These are phyloP conservation scores for Chelon labrosus DNA, from an alignment of 2,797 vertebrate genomes.

Conservation along the genomic window DNA sequence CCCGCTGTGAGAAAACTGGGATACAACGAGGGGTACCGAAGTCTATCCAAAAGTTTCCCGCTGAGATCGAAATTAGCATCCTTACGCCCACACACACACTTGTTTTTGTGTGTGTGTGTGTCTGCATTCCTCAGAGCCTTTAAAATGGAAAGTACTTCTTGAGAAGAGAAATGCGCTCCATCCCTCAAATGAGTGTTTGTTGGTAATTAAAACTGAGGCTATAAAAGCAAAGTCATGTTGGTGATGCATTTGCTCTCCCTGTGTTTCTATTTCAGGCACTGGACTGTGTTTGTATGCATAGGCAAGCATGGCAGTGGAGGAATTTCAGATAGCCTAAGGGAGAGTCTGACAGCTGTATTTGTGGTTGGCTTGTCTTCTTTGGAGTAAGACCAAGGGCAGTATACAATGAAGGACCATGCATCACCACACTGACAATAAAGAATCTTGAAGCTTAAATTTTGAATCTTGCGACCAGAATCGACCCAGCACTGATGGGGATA, in stretches of 20 bases:
- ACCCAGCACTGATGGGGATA: no score
- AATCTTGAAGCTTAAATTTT: no score
- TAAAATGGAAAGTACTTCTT: neutral
- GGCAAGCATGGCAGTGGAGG: neutral
- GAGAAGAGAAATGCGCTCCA: neutral
- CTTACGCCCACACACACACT: neutral
- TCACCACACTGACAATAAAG: no score
- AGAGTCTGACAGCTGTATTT: neutral
- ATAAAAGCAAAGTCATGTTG: conserved; percentile 30
- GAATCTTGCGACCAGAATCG: no score
- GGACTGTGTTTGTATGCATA: neutral
- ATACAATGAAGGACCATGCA: no score
- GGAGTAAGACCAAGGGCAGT: neutral
- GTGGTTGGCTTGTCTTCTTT: neutral
- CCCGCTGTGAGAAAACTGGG: conserved; percentile 38
- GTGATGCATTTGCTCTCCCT: conserved; percentile 4
- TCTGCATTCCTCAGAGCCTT: neutral
- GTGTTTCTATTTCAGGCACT: conserved; percentile 1
- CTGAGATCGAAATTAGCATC: conserved; percentile 40
- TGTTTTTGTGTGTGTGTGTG: neutral
- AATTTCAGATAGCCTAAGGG: neutral
- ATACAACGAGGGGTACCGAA: conserved; percentile 1
- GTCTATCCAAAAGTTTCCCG: conserved; percentile 34
- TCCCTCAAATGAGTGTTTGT: conserved; percentile 22
- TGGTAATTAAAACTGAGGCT: conserved; percentile 39